These are phyloP conservation scores for Gobio gobio DNA, from an alignment of 2,113 vertebrate genomes.

Conservation along the genomic window DNA sequence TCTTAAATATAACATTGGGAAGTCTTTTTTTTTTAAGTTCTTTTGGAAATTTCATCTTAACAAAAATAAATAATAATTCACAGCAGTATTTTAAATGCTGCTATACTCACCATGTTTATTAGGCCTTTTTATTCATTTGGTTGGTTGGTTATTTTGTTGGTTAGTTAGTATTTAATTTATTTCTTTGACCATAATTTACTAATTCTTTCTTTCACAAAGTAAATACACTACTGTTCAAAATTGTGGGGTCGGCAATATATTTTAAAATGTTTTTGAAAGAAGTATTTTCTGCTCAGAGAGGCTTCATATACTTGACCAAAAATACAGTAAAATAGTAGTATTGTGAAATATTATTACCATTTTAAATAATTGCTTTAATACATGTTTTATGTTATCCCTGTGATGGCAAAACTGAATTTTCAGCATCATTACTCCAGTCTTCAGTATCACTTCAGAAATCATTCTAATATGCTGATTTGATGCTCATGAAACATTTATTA, in stretches of 20 bases:
- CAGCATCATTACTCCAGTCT: no score
- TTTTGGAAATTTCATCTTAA: background rate
- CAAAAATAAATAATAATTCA: background rate
- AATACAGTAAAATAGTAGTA: background rate
- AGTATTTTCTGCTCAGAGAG: background rate
- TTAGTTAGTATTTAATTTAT: background rate
- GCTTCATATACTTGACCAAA: background rate
- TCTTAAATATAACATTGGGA: background rate
- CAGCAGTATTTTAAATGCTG: background rate
- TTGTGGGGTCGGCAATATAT: no score
- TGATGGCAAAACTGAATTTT: background rate
- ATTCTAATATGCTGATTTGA: background rate
- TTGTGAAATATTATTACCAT: background rate
- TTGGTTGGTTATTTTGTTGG: background rate
- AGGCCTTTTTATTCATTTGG: background rate
- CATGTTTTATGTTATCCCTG: background rate
- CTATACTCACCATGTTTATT: background rate
- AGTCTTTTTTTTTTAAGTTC: background rate
- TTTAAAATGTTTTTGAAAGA: background rate
- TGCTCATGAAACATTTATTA: background rate
- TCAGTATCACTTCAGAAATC: background rate
- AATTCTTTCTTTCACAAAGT: background rate
- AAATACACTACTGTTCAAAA: background rate
- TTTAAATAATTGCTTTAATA: background rate
- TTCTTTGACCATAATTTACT: background rate